Percentiles rank a stretch among this genome's conserved stretches.
Evolutionary conservation across 1,140 invertebrate genomes (phyloP).

Genomic region (Chymomyza costata): DNA sequence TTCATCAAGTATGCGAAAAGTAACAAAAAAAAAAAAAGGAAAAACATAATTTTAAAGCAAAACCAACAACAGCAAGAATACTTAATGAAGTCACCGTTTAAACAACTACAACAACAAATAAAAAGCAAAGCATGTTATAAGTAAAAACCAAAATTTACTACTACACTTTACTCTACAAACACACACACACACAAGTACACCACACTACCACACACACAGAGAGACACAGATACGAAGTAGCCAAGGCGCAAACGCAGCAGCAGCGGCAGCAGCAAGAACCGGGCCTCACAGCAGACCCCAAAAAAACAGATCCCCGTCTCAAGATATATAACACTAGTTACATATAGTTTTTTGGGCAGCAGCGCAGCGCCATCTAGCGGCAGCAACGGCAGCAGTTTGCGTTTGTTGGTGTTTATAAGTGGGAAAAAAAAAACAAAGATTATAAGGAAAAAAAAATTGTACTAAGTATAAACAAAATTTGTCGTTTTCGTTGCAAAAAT

Average conservation of each 20-base stretch:
- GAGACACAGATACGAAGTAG: conserved; percentile 13
- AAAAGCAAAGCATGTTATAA: conserved; percentile 52
- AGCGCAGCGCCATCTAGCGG: conserved; percentile 19
- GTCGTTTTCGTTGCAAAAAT: conserved; percentile 56
- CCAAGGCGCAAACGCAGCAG: conserved; percentile 12
- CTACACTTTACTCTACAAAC: conserved; percentile 55
- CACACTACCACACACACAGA: conserved; percentile 20
- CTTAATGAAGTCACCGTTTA: conserved; percentile 69
- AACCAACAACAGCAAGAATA: conserved; percentile 48
- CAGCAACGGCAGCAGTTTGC: conserved; percentile 24
- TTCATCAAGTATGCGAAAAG: too few relatives aligned
- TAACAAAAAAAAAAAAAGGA: conserved; percentile 7
- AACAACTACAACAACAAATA: conserved; percentile 31
- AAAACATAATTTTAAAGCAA: conserved; percentile 12
- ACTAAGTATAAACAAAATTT: conserved; percentile 44
- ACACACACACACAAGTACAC: too few relatives aligned
- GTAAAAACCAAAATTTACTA: conserved; percentile 49
- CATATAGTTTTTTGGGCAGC: too few relatives aligned
- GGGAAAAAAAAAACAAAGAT: conserved; percentile 20
- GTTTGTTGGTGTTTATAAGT: conserved; percentile 24
- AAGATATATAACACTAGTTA: too few relatives aligned
- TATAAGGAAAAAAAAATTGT: conserved; percentile 47
- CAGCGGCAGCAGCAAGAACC: conserved; percentile 16
- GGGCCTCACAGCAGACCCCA: conserved; percentile 8
- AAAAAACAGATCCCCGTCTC: too few relatives aligned